A percentile compares a stretch with the other conserved stretches of the same genome.
These are phyloP conservation scores for Agrotis segetum DNA, from an alignment of 2,888 invertebrate genomes.

Conservation along the genomic window DNA sequence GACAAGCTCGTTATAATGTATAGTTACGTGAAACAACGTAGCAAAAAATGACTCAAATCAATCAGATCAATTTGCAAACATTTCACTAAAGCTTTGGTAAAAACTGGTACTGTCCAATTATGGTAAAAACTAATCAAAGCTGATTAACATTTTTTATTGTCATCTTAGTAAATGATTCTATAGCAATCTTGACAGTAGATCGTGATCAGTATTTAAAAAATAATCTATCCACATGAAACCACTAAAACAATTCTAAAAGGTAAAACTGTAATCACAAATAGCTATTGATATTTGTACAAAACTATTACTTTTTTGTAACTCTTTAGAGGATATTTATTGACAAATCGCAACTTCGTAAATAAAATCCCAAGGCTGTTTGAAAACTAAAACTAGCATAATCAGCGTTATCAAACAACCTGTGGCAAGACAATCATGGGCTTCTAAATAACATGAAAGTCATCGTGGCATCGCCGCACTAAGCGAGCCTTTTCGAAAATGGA, in stretches of 20 bases:
- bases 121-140: conserved; percentile 1
- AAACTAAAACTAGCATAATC: conserved; percentile 10
- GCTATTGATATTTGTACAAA: conserved; percentile 26
- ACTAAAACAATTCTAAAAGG: conserved; percentile 13
- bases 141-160: neutral
- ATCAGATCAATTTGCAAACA: neutral
- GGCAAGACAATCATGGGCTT: conserved; percentile 16
- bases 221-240: conserved; percentile 4
- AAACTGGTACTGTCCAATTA: conserved; percentile 10
- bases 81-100: conserved; percentile 13
- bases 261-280: conserved; percentile 32
- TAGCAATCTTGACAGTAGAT: conserved; percentile 1
- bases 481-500: neutral
- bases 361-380: conserved; percentile 12
- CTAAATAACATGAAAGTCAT: neutral
- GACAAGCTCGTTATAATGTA: neutral
- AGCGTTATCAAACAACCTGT: conserved; percentile 3
- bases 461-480: neutral
- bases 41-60: conserved; percentile 5
- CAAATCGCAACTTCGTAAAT: conserved; percentile 3
- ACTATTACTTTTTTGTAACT: conserved; percentile 31
- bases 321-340: neutral
- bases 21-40: neutral
- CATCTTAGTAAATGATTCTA: neutral
- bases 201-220: conserved; percentile 12